Evolutionary conservation across 2,113 vertebrate genomes (phyloP).

Genomic region (Pollimyrus isidori): DNA sequence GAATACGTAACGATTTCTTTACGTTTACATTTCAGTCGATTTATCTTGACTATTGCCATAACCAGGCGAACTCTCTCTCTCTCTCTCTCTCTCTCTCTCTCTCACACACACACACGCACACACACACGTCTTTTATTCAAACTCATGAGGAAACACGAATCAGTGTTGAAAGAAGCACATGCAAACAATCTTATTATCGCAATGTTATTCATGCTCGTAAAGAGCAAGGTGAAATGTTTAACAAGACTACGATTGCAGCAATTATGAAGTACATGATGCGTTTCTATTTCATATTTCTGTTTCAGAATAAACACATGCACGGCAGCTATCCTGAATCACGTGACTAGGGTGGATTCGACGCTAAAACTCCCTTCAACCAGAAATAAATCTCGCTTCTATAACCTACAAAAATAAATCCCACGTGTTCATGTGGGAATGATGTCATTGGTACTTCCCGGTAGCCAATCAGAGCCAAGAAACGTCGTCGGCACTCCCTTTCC

Average conservation of each 20-base stretch:
- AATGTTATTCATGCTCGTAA: background rate
- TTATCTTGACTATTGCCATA: background rate
- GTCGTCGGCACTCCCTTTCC: background rate
- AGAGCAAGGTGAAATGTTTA: background rate
- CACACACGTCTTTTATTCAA: background rate
- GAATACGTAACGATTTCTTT: background rate
- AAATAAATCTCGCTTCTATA: background rate
- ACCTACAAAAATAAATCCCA: slow-evolving; percentile 1
- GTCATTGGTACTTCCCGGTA: background rate
- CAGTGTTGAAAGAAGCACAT: background rate
- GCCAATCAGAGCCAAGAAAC: slow-evolving; percentile 1
- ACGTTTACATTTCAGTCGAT: background rate
- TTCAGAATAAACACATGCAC: background rate
- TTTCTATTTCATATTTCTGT: background rate
- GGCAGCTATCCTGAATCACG: background rate
- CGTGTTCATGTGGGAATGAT: background rate
- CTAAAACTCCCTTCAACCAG: background rate
- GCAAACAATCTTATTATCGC: background rate
- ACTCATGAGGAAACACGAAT: background rate
- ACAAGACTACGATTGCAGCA: background rate
- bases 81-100: too few species aligned
- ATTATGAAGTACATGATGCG: background rate
- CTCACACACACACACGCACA: background rate
- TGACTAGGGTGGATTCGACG: background rate
- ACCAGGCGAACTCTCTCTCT: background rate